Evolutionary conservation across 2,888 invertebrate genomes (phyloP).

Genomic region (Cyrtodaria siliqua): DNA sequence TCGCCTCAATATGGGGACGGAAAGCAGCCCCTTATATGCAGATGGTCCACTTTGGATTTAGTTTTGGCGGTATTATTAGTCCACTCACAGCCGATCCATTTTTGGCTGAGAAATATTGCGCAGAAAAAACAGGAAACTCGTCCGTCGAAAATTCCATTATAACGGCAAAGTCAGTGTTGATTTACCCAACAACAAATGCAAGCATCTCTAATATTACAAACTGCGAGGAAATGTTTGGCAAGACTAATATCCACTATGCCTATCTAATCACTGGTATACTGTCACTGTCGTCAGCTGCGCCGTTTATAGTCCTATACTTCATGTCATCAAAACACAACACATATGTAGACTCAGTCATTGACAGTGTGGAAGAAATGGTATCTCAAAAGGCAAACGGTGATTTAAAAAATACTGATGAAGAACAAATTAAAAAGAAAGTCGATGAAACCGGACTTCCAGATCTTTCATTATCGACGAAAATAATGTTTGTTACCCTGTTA

Average conservation of each 20-base stretch:
- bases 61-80: conserved; percentile 85
- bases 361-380: conserved; percentile 4
- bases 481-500: conserved; percentile 78
- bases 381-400: too few relatives aligned
- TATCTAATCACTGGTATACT: conserved; percentile 26
- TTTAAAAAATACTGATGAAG: too few relatives aligned
- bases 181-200: too few relatives aligned
- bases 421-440: conserved; percentile 11
- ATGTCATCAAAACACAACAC: conserved; percentile 18
- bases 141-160: too few relatives aligned
- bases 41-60: conserved; percentile 85
- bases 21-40: conserved; percentile 85
- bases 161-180: too few relatives aligned
- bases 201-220: neutral
- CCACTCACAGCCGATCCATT: conserved; percentile 86
- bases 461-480: conserved; percentile 45
- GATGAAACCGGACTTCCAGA: conserved; percentile 19
- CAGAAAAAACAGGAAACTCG: too few relatives aligned
- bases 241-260: conserved; percentile 40
- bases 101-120: conserved; percentile 42
- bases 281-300: conserved; percentile 26
- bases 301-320: conserved; percentile 33
- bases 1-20: conserved; percentile 75
- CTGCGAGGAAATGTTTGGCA: conserved; percentile 34
- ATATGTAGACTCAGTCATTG: conserved; percentile 1